Evolutionary conservation across 2,113 vertebrate species (phyloP).

Genomic region (Mixornis gularis): DNA sequence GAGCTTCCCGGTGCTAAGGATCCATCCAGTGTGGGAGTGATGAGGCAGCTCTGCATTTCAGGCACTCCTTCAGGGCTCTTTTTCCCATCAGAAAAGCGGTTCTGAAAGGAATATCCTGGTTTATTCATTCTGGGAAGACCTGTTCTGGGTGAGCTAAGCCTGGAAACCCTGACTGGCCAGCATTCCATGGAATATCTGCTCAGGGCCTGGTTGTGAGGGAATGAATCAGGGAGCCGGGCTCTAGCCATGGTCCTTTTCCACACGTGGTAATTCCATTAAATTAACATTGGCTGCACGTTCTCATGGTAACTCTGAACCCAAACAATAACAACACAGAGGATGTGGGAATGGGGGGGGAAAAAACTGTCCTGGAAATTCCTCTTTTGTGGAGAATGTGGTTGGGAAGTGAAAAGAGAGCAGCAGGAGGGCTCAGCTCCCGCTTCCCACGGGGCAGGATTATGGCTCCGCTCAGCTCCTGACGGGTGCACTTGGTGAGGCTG

Average conservation of each 20-base stretch:
- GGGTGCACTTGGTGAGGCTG: accelerated
- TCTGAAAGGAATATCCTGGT: background rate
- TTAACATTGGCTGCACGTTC: background rate
- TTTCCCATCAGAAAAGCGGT: background rate
- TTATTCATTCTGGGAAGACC: background rate
- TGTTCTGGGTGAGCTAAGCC: background rate
- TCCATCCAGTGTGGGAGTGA: background rate
- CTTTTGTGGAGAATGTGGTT: background rate
- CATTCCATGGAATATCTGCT: background rate
- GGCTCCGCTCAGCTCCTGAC: background rate
- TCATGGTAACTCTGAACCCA: background rate
- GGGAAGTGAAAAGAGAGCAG: background rate
- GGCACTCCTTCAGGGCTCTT: background rate
- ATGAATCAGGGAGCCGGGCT: background rate
- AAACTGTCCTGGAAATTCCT: background rate
- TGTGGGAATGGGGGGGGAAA: background rate
- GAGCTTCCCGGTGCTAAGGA: background rate
- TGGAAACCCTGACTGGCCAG: background rate
- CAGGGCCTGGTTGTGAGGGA: background rate
- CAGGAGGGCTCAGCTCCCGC: accelerated
- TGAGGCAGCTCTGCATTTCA: background rate
- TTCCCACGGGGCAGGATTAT: accelerated
- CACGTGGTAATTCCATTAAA: background rate
- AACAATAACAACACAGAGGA: background rate
- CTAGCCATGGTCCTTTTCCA: background rate